Conservation (phyloP, 2,113 vertebrate species). For the Nibea albiflora region DNA sequence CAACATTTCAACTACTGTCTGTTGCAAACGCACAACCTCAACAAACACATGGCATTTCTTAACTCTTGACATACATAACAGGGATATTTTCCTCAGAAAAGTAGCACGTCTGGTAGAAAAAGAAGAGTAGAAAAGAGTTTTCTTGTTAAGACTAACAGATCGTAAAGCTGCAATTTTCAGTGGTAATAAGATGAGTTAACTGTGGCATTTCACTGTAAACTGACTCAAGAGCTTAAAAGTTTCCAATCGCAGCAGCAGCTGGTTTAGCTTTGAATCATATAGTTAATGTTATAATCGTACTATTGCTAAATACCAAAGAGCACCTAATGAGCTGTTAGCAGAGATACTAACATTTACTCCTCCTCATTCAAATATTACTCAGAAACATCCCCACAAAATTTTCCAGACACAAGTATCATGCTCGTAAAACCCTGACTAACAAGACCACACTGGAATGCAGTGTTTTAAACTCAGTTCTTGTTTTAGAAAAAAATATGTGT, state of each 20-base stretch:
- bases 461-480: background rate
- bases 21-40: constrained; percentile 27
- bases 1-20: constrained; percentile 36
- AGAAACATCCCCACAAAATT: constrained; percentile 3
- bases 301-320: constrained; percentile 10
- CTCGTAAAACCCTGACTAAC: background rate
- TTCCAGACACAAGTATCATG: background rate
- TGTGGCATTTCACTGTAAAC: background rate
- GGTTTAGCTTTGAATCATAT: constrained; percentile 29
- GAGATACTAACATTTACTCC: constrained; percentile 5
- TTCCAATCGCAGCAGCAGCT: background rate
- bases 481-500: background rate
- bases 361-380: constrained; percentile 41
- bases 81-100: constrained; percentile 13
- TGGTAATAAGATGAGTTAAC: constrained; percentile 6
- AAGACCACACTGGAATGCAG: background rate
- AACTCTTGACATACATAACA: constrained; percentile 30
- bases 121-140: background rate
- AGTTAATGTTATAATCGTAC: constrained; percentile 7
- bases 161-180: constrained; percentile 18
- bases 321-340: background rate
- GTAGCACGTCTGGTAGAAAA: background rate
- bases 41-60: constrained; percentile 45
- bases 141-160: background rate
- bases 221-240: background rate